Percentiles rank a stretch among this genome's conserved stretches.
phyloP scores from a whole-genome alignment of 2,888 invertebrate species.

The Myopa tessellatipennis region DNA sequence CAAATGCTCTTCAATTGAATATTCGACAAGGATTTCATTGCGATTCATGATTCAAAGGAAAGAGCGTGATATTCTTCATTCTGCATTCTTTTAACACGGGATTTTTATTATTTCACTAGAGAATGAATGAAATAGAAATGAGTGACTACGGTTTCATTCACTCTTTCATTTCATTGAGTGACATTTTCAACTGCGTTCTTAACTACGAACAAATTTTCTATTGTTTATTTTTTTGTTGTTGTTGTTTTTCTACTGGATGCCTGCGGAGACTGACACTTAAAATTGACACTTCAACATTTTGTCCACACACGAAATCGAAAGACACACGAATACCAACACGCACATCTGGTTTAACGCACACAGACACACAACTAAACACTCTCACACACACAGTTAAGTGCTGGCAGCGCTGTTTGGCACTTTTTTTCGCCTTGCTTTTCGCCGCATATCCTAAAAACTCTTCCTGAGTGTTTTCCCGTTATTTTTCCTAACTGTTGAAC shows the following conservation, averaged over 20 bases:
- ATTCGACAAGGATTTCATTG: no score
- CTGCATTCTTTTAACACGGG: no score
- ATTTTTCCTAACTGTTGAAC: neutral
- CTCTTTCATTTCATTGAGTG: neutral
- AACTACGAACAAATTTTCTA: no score
- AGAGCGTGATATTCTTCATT: no score
- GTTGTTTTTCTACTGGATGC: neutral
- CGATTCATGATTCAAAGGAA: no score
- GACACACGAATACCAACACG: neutral
- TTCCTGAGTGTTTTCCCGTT: neutral
- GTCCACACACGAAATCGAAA: neutral
- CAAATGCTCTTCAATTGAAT: no score
- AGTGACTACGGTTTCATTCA: neutral
- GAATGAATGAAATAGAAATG: no score
- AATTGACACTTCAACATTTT: neutral
- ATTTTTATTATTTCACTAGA: no score
- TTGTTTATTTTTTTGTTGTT: neutral
- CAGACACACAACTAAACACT: neutral
- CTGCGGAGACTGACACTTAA: neutral
- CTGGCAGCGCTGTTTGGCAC: no score
- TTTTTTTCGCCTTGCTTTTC: no score
- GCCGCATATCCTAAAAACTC: neutral
- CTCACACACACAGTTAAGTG: no score
- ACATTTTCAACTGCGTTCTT: neutral
- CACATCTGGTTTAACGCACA: no score